Conservation (phyloP, 2,797 vertebrate genomes). For the Typhlichthys eigenmanni region DNA sequence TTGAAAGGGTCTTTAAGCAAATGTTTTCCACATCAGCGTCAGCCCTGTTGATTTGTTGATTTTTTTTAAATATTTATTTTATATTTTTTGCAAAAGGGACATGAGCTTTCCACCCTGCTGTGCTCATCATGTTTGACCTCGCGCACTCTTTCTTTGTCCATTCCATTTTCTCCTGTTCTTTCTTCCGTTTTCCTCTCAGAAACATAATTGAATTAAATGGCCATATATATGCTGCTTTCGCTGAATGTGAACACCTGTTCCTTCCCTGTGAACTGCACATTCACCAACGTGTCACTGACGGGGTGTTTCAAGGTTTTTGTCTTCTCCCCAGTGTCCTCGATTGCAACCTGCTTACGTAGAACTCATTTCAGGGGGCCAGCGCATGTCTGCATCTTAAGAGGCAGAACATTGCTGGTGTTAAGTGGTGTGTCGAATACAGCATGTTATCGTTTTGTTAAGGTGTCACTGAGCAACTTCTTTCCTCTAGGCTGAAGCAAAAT, state of each 20-base stretch:
- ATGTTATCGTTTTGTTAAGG: no score
- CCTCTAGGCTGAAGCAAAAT: no score
- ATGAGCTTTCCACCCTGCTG: constrained; percentile 26
- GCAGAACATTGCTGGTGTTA: background rate
- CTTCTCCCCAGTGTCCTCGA: background rate
- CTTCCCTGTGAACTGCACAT: constrained; percentile 15
- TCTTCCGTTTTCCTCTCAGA: constrained; percentile 20
- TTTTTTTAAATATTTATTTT: constrained; percentile 1
- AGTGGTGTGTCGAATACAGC: no score
- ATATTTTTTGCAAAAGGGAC: constrained; percentile 21
- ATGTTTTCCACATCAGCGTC: background rate
- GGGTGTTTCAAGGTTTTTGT: no score
- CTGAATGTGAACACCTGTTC: constrained; percentile 41
- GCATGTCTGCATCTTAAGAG: background rate
- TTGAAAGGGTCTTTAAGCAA: constrained; percentile 2
- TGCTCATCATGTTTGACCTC: constrained; percentile 32
- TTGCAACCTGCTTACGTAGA: background rate
- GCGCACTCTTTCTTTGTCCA: constrained; percentile 29
- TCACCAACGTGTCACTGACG: constrained; percentile 17
- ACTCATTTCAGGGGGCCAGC: background rate
- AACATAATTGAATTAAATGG: constrained; percentile 28
- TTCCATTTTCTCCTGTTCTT: constrained; percentile 10
- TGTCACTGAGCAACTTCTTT: no score
- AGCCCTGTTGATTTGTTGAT: constrained; percentile 1
- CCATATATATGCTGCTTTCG: constrained; percentile 3